These are phyloP conservation scores for Atractosteus spatula DNA, from an alignment of 2,113 vertebrate genomes.

Conservation along the genomic window DNA sequence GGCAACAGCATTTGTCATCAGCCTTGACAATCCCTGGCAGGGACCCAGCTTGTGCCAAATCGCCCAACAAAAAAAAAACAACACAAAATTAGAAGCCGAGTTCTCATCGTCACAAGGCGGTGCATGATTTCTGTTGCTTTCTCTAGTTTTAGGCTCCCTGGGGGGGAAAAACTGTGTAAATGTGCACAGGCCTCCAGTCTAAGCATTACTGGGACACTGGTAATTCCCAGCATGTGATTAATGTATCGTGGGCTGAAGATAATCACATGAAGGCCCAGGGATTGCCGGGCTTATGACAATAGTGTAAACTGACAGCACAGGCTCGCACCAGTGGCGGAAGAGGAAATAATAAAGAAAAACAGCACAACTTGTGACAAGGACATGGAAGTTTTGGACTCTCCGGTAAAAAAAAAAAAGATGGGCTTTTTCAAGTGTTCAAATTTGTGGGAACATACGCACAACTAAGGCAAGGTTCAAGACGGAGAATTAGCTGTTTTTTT, in stretches of 20 bases:
- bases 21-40: background rate
- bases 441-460: too few species aligned
- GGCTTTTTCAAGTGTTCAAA: background rate
- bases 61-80: background rate
- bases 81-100: background rate
- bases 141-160: background rate
- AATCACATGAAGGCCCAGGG: constrained; percentile 26
- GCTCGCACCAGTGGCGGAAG: too few species aligned
- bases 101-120: too few species aligned
- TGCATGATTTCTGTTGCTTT: too few species aligned
- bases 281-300: constrained; percentile 24
- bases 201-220: constrained; percentile 21
- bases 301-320: constrained; percentile 21
- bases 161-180: constrained; percentile 21
- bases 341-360: background rate
- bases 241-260: constrained; percentile 21
- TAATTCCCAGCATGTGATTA: constrained; percentile 30
- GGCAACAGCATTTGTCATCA: background rate
- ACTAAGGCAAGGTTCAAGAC: too few species aligned
- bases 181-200: background rate
- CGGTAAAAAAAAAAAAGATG: constrained; percentile 8
- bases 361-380: constrained; percentile 7
- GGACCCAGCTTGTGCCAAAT: background rate
- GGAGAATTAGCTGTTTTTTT: too few species aligned
- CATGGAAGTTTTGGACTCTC: background rate